Base-by-base conservation (phyloP, 2,888 invertebrate species). In the Cephus pygmeus region DNA sequence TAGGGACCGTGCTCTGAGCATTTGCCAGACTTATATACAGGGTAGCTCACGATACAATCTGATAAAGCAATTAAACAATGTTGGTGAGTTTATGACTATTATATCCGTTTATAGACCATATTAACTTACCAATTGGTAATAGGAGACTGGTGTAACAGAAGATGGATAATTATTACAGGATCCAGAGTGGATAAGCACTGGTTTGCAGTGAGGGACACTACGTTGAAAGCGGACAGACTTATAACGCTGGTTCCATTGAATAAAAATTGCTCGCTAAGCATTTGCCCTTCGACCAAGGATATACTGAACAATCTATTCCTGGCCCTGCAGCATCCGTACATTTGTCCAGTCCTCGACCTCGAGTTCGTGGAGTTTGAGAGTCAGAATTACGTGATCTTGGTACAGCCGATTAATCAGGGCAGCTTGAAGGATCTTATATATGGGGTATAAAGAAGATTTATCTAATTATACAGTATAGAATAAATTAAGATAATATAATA, bases 371-470 rank as follows among this genome's bases (percentile, higher is more conserved):
- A 92, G 79, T 91, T 92, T 79, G 90, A 92, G 69, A 86, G 87
- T 36, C 91, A 92, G 73, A 90, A 91, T 71, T 94, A 94, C 91
- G 96, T 95, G 36, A 94, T 97, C 79, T 93, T 96, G 35, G 95
- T 98, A 6, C 94, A 96, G 86, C 98, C 98, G 0, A 95, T 97
- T 85, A 97, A 97, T 90, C 94, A 95, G 40, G 98, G 98, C 76
- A 97, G 97, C 87, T 93, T 98, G 78, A 97, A 97, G 92, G 98
- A 98, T 92, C 93, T 98, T 78, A 96, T 98, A 86, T 97, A 97
- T 89, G 96, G 96, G 93, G 97, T 96, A 90, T 92, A 56, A 56
- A 23, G 23, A 56, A 56, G 15, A 9, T 56, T 23, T 56, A 56
- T 23, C 56, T 56, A 56, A 23, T 23, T 23, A 23, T 56, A 56